These are phyloP conservation scores for Phrixothrix hirtus DNA, from an alignment of 2,888 invertebrate species.

Conservation along the genomic window DNA sequence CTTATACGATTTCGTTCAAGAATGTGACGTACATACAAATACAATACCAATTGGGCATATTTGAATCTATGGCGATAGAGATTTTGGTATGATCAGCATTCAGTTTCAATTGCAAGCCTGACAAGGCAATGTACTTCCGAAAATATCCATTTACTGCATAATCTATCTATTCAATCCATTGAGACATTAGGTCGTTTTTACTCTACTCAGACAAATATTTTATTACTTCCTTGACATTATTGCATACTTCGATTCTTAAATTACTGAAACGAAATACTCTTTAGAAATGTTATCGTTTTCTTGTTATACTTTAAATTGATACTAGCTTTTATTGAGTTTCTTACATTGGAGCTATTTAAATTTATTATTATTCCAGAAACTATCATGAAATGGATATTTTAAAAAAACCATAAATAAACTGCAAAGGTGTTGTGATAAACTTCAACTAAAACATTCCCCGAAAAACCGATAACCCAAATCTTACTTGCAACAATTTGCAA, in stretches of 20 bases:
- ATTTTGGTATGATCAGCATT: constrained; percentile 48
- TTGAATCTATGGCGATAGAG: constrained; percentile 36
- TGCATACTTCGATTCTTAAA: neutral
- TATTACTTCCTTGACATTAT: constrained; percentile 10
- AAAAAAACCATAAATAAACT: no score
- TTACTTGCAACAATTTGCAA: no score
- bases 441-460: no score
- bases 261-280: neutral
- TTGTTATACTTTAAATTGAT: no score
- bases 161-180: constrained; percentile 46
- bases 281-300: no score
- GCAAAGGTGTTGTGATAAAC: no score
- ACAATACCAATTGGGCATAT: constrained; percentile 15
- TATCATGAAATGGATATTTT: no score
- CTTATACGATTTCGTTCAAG: constrained; percentile 7
- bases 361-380: no score
- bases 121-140: constrained; percentile 53
- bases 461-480: no score
- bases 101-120: constrained; percentile 49
- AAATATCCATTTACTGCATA: constrained; percentile 52
- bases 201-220: constrained; percentile 10
- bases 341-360: no score
- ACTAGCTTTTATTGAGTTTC: no score
- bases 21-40: constrained; percentile 20
- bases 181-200: constrained; percentile 36